Evolutionary conservation across 2,888 invertebrate genomes (phyloP).

Genomic region (Sphaeridia pumilis): DNA sequence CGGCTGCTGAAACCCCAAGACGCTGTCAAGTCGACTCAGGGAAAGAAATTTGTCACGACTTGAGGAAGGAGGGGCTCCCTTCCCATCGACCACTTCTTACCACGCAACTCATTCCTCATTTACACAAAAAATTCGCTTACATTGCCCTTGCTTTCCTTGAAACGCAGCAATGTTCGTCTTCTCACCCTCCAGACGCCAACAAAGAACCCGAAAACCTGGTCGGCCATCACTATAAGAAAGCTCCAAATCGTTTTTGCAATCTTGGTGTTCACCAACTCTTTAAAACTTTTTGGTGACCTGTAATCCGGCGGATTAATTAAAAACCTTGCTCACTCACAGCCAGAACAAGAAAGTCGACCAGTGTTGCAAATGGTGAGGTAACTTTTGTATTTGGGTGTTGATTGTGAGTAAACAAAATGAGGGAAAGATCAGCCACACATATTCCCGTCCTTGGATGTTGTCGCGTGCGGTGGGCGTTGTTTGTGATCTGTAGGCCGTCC

Average conservation of each 20-base stretch:
- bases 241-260: neutral
- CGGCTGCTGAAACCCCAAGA: conserved; percentile 13
- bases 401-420: neutral
- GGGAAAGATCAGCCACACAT: neutral
- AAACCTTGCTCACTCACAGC: too few relatives aligned
- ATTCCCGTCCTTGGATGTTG: conserved; percentile 20
- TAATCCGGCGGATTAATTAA: neutral
- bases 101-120: conserved; percentile 19
- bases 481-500: conserved; percentile 29
- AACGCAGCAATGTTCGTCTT: neutral
- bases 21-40: conserved; percentile 19
- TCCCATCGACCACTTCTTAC: conserved; percentile 17
- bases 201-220: too few relatives aligned
- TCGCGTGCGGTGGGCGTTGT: conserved; percentile 36
- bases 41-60: conserved; percentile 27
- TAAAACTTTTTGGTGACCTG: neutral
- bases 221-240: too few relatives aligned
- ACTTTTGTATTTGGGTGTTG: too few relatives aligned
- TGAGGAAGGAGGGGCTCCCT: conserved; percentile 18
- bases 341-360: too few relatives aligned
- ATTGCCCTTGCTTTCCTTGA: too few relatives aligned
- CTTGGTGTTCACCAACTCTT: too few relatives aligned
- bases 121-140: neutral
- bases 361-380: too few relatives aligned
- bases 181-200: neutral